Base-by-base conservation (phyloP, 2,797 vertebrate species). In the Neosalanx taihuensis region DNA sequence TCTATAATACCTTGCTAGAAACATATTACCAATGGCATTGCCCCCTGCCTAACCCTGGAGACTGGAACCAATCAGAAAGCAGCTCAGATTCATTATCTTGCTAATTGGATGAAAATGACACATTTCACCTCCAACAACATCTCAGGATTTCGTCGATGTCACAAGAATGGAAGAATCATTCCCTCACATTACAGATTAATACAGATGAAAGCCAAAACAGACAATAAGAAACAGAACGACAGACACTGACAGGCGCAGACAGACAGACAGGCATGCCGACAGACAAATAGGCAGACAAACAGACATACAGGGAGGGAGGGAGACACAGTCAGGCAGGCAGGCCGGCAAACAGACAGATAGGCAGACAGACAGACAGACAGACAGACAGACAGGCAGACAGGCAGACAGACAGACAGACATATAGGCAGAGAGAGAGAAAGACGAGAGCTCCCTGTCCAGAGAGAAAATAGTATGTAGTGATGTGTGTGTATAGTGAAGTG, bases 271-370 rank as follows among this genome's bases (percentile, higher is more conserved):
- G 72, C 35, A 33, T 26, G 23, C 23, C 23, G 13, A 74, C 12
- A 72, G 76, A 58, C 23, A 26, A 26, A 26, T 26, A 26, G 23
- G 23, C 23, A 26, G 23, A 26, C 23, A 26, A 1, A 26, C 23
- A 26, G 23, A 26, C 69, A 71, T 60, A 18, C 63, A 69, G 73
- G 66, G 72, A 75, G 78, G 79, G 79, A 75, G 72, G 72, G 33
- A 33, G 13, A 74, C 12, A 58, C 23, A 26, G 23, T 26, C 23
- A 26, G 23, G 23, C 23, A 26, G 23, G 23, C 23, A 26, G 23
- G 23, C 23, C 23, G 23, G 23, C 69, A 71, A 63, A 18, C 63
- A 69, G 73, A 64, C 72, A 75, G 78, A 78, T 80, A 75, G 72
- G 72, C 35, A 33, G 13, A 74, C 12, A 72, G 76, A 58, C 70